These are phyloP conservation scores for Rhinatrema bivittatum DNA, from an alignment of 2,797 vertebrate species.

Conservation along the genomic window DNA sequence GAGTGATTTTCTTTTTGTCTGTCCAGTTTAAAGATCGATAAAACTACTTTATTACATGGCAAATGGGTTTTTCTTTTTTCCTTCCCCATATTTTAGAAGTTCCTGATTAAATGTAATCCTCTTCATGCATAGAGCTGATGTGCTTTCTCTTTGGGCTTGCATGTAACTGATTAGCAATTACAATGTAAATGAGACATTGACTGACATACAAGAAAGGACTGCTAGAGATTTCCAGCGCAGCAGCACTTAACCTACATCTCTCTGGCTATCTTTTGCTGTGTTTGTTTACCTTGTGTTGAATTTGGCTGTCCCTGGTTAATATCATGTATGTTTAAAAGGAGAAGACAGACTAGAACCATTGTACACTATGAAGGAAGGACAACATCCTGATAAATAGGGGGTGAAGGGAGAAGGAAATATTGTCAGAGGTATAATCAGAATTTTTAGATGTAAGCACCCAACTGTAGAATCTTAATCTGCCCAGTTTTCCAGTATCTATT, in stretches of 20 bases:
- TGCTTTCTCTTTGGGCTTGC: constrained; percentile 77
- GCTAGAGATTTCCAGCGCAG: constrained; percentile 73
- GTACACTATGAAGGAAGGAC: no score
- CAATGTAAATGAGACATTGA: constrained; percentile 74
- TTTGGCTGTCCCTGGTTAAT: constrained; percentile 65
- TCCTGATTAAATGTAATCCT: constrained; percentile 69
- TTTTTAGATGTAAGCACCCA: constrained; percentile 42
- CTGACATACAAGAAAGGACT: constrained; percentile 64
- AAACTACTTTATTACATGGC: constrained; percentile 69
- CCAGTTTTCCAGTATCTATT: constrained; percentile 15
- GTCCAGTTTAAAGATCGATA: constrained; percentile 65
- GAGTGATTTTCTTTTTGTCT: constrained; percentile 65
- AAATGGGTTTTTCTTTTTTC: constrained; percentile 52
- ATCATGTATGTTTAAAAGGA: constrained; percentile 60
- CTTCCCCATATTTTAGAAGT: constrained; percentile 59
- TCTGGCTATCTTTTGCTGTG: constrained; percentile 64
- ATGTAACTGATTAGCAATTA: constrained; percentile 77
- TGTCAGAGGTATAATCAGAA: constrained; percentile 35
- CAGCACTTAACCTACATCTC: constrained; percentile 77
- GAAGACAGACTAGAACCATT: no score
- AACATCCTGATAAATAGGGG: no score
- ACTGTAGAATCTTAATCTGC: constrained; percentile 26
- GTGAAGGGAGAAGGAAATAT: constrained; percentile 39
- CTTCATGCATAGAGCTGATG: constrained; percentile 78
- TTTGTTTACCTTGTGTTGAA: constrained; percentile 81